These are phyloP conservation scores for Phallusia fumigata DNA, from an alignment of 23 tunicate genomes.

Conservation along the genomic window DNA sequence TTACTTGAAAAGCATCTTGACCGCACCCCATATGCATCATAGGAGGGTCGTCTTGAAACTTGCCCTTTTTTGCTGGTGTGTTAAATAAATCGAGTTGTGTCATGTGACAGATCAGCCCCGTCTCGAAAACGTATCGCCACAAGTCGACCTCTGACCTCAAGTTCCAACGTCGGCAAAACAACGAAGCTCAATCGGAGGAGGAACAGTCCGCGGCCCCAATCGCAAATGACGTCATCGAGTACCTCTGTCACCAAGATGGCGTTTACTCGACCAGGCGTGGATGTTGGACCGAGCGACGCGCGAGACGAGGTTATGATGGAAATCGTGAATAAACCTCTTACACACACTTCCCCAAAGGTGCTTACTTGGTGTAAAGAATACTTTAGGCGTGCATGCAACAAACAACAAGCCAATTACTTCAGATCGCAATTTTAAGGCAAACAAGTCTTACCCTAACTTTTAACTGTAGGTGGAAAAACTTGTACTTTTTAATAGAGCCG, in stretches of 20 bases:
- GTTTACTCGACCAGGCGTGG: conserved; percentile 77
- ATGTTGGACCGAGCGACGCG: conserved; percentile 63
- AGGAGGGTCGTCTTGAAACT: too few relatives aligned
- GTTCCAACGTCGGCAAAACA: conserved; percentile 28
- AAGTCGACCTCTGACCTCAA: conserved; percentile 60
- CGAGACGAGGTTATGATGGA: conserved; percentile 85
- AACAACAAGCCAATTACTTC: too few relatives aligned
- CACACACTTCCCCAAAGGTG: conserved; percentile 29
- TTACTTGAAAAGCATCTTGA: too few relatives aligned
- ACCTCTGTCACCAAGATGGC: conserved; percentile 60
- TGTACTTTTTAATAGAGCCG: too few relatives aligned
- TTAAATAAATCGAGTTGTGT: not conserved
- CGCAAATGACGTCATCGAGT: conserved; percentile 19
- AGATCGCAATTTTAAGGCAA: too few relatives aligned
- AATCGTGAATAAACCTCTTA: conserved; percentile 73
- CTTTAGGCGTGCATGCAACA: too few relatives aligned
- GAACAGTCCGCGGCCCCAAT: conserved; percentile 15
- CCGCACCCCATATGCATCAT: too few relatives aligned
- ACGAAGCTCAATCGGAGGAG: conserved; percentile 8
- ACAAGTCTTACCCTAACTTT: too few relatives aligned
- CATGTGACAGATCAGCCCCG: not conserved
- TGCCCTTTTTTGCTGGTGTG: too few relatives aligned
- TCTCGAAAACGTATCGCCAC: conserved; percentile 2
- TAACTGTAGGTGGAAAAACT: too few relatives aligned
- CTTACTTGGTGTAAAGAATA: too few relatives aligned